Conservation (phyloP, 2,888 invertebrate genomes). For the Sthenelais limicola region DNA sequence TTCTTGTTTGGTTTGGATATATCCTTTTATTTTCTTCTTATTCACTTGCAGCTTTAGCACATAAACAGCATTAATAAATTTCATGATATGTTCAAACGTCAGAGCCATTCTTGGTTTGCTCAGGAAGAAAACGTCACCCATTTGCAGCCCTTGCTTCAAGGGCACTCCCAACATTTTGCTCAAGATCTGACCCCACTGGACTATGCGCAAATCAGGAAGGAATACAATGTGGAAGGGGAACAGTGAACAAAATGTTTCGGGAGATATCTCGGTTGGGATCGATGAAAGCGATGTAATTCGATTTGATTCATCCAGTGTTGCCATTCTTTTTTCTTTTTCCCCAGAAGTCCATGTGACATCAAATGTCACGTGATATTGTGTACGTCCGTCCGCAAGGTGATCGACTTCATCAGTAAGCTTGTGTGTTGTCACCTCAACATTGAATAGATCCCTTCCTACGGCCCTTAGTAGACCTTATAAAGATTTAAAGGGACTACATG, state of each 20-base stretch:
- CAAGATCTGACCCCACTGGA: constrained; percentile 5
- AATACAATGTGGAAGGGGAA: constrained; percentile 36
- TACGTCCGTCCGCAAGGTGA: constrained; percentile 36
- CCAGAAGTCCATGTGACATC: constrained; percentile 7
- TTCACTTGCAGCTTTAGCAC: constrained; percentile 46
- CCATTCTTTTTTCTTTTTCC: not conserved
- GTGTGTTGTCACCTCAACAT: constrained; percentile 35
- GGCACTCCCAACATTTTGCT: constrained; percentile 9
- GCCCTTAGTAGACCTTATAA: constrained; percentile 57
- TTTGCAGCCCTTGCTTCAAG: constrained; percentile 43
- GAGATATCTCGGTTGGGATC: not conserved
- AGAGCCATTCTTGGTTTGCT: constrained; percentile 62
- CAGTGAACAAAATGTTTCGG: constrained; percentile 2
- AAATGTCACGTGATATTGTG: constrained; percentile 44
- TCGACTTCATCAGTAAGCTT: constrained; percentile 32
- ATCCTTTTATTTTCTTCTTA: not conserved
- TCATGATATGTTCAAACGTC: constrained; percentile 58
- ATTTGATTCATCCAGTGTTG: not conserved
- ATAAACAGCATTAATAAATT: constrained; percentile 66
- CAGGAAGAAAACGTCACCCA: constrained; percentile 58
- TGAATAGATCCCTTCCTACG: constrained; percentile 53
- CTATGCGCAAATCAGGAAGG: not conserved
- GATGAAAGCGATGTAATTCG: not conserved
- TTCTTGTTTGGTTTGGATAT: constrained; percentile 12
- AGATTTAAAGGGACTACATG: too few relatives aligned